A percentile compares a stretch with the other conserved stretches of the same genome.
phyloP scores from a whole-genome alignment of 2,113 vertebrate species.

The Cinclus mexicanus region DNA sequence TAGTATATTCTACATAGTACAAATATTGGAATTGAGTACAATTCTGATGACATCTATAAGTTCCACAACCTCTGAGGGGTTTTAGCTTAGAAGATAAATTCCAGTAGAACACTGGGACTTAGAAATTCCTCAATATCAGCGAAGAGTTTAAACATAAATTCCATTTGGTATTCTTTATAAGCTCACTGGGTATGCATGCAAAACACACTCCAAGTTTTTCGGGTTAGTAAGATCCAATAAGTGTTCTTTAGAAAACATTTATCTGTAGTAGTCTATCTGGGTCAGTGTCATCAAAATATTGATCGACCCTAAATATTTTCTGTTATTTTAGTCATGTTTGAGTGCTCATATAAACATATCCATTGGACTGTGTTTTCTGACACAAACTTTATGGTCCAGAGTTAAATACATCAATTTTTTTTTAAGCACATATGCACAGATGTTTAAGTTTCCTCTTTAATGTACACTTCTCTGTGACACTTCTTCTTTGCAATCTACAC shows the following conservation, averaged over 20 bases:
- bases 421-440: background rate
- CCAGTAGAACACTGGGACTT: background rate
- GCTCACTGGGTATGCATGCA: background rate
- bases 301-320: background rate
- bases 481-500: background rate
- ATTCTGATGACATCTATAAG: rapidly evolving
- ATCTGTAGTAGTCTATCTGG: background rate
- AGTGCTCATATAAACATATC: background rate
- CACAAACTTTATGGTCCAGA: background rate
- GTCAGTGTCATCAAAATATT: background rate
- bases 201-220: background rate
- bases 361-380: background rate
- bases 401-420: background rate
- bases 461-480: background rate
- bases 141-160: background rate
- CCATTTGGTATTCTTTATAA: background rate
- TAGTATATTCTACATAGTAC: no score
- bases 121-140: background rate
- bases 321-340: background rate
- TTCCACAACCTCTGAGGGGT: background rate
- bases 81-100: background rate
- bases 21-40: background rate
- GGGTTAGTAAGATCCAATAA: background rate
- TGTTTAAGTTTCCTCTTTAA: background rate
- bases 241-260: background rate